Base-by-base conservation (phyloP, 2,797 vertebrate species). In the Ceyx erithaca region DNA sequence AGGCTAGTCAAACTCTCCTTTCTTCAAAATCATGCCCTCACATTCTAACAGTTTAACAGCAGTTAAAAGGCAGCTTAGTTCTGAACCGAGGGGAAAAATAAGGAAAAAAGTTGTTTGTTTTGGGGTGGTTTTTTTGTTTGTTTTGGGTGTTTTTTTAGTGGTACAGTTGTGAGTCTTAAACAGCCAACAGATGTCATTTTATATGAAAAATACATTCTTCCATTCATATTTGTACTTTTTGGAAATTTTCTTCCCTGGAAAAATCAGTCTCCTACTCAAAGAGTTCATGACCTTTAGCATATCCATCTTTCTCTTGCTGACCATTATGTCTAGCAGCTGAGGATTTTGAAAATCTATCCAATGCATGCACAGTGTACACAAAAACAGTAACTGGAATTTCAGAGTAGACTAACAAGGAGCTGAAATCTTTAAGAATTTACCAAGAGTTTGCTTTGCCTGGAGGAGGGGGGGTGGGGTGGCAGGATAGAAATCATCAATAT, bases 1-100 rank as follows among this genome's bases (percentile, higher is more conserved):
- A 94, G 62, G 90, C 95, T 97, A 96, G 51, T 96, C 93, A 97
- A 97, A 94, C 46, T 85, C 59, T 77, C 94, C 78, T 92, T 95
- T 95, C 85, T 97, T 96, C 89, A 85, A 96, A 92, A 84, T 85
- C 72, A 97, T 87, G 73, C 84, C 90, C 96, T 97, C 93, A 86
- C 37, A 95, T 62, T 94, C 82, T 95, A 95, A 97, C 87, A 97
- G 54, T 95, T 93, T 95, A 82, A 97, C 75, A 97, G 81, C 86
- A 97, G 94, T 95, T 96, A 94, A 90, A 96, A 92, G 58, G 76
- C 2, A 48, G 73, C 94, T 97, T 96, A 91, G 92, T 68, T 94
- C 94, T 97, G 83, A 95, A 73, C 41, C 64, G 49, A 91, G 76
- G 52, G 76, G 57, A 67, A 73, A 79, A 85, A 46, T 46, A 55